Base-by-base conservation (phyloP, 1,140 invertebrate species). In the Leguminivora glycinivorella region DNA sequence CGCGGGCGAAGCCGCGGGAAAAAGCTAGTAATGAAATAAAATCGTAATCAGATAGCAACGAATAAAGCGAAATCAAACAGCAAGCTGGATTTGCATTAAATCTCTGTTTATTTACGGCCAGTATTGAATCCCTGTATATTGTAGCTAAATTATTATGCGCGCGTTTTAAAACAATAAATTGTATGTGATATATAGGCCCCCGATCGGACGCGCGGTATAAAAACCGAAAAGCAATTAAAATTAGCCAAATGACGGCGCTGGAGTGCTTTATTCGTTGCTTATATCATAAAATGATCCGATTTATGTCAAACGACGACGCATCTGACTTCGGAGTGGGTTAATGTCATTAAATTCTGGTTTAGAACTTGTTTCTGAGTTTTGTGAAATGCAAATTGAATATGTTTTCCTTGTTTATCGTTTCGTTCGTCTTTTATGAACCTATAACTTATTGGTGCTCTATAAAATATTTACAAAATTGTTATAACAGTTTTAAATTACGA, bases 211-310 rank as follows among this genome's bases (percentile, higher is more conserved):
- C 68, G 68, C 70, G 70, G 71, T 73, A 72, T 83, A 83, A 84
- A 83, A 82, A 84, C 76, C 75, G 74, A 67, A 71, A 70, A 72
- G 78, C 83, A 83, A 84, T 88, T 87, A 87, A 84, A 88, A 84
- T 85, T 84, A 87, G 83, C 83, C 75, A 84, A 85, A 84, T 75
- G 73, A 78, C 81, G 74, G 80, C 83, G 74, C 75, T 76, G 71
- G 69, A 76, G 73, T 76, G 73, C 71, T 88, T 85, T 83, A 84
- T 83, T 77, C 78, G 73, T 73, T 70, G 67, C 72, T 76, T 68
- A 67, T 70, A 75, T 85, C 79, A 79, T 88, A 82, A 86, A 86
- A 75, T 77, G 77, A 66, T 70, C 68, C 77, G 74, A 87, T 88
- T 87, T 88, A 87, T 85, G 82, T 82, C 79, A 73, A 77, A 76